Base-by-base conservation (phyloP, 2,797 vertebrate genomes). In the Typhlichthys eigenmanni region DNA sequence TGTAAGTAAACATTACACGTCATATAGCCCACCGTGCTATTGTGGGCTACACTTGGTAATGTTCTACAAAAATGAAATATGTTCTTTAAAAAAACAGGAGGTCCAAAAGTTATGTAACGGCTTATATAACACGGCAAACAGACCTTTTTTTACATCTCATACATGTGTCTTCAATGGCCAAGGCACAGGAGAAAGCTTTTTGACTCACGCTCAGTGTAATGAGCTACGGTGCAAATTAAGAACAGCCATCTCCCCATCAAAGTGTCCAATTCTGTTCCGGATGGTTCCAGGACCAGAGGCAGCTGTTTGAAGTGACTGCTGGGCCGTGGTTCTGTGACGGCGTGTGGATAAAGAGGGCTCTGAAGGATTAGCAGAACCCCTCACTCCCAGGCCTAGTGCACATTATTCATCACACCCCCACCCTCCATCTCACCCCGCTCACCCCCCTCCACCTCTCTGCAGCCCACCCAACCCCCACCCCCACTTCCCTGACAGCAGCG, bases 381-480 rank as follows among this genome's bases (percentile, higher is more conserved):
- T 80, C 64, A 78, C 82, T 91, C 83, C 85, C 88, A 80, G 81
- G 83, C 85, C 78, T 80, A 68, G 70, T 52, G 68, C 69, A 45
- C 87, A 93, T 92, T 91, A 91, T 87, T 92, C 87, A 89, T 89
- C 84, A 79, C 38, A 62, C 81, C 80, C 69, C 74, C 80, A 68
- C 73, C 71, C 62, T 84, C 83, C 76, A 86, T 77, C 76, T 47
- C 84, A 76, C 66, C 75, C 76, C 72, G 72, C 51, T 46, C 64
- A 43, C 4, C 49, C 17, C 45, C 32, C 62, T 17, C 29, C 16
- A n/a, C 52, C 13, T n/a, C 53, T 29, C 55, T 16, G 32, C 29
- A 49, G n/a, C 5, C 58, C 10, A 51, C 10, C 78, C 69, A 60
- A 78, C 81, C 72, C 76, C 77, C 72, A 74, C 79, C 82, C 63